A percentile compares a stretch with the other conserved stretches of the same genome.
phyloP scores from a whole-genome alignment of 2,888 invertebrate species.

The Trimorus sp. region DNA sequence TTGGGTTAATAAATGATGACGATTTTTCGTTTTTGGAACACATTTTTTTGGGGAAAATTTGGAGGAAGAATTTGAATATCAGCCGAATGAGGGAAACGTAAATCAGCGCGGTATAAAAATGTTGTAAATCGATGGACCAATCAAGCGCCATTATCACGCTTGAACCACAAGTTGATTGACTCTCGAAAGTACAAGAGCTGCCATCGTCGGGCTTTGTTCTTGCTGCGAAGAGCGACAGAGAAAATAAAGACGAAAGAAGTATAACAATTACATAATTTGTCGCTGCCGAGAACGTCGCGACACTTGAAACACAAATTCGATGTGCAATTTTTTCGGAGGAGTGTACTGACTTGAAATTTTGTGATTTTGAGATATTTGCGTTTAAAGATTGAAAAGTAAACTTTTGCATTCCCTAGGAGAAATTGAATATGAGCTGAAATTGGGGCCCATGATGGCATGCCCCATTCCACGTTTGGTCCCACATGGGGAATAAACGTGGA shows the following conservation, averaged over 20 bases:
- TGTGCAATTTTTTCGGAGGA: constrained; percentile 36
- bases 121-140: constrained; percentile 58
- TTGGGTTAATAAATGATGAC: no score
- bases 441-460: no score
- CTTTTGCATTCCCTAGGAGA: no score
- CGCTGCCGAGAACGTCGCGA: constrained; percentile 43
- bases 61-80: no score
- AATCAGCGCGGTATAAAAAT: constrained; percentile 33
- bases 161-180: constrained; percentile 63
- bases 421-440: no score
- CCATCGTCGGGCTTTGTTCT: constrained; percentile 52
- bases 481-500: no score
- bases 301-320: constrained; percentile 43
- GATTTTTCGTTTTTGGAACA: no score
- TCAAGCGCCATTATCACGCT: constrained; percentile 64
- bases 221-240: constrained; percentile 39
- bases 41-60: no score
- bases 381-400: no score
- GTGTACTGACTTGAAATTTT: constrained; percentile 2
- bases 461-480: no score
- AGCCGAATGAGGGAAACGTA: no score
- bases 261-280: constrained; percentile 60
- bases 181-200: constrained; percentile 60
- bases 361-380: no score
- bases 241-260: constrained; percentile 35